Base-by-base conservation (phyloP, 2,113 vertebrate species). In the Pangasianodon gigas region DNA sequence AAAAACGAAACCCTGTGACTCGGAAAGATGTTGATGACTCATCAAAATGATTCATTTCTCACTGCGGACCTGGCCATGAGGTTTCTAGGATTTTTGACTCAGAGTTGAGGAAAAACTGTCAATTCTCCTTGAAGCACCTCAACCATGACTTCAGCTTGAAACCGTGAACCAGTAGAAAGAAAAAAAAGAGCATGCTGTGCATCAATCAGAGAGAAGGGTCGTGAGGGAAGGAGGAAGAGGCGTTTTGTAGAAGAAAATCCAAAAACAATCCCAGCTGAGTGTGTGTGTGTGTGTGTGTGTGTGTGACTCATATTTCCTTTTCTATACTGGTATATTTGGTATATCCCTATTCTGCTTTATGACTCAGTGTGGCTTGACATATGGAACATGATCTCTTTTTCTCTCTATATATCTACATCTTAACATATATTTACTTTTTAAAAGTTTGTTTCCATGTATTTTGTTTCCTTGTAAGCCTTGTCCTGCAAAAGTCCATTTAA, bases 261-360 rank as follows among this genome's bases (percentile, higher is more conserved):
- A 2, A 88, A 89, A 89, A 83, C 48, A n/a, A 48, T 56, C 16
- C 46, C 11, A 75, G 48, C 4, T 75, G 46, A 48, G 29, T 75
- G 67, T 87, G 74, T 79, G 13, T 65, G 14, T 65, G 79, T 69
- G 79, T 84, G 77, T 69, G 87, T 71, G 65, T 81, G 62, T 46
- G 48, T 67, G 29, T 60, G 86, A 89, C 41, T 89, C 88, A 84
- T n/a, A 56, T 85, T 84, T 88, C 75, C 62, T 65, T 65, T 60
- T 46, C 67, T 85, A 74, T 85, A 85, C 52, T 87, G 82, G 89
- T 90, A 56, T 83, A 85, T 85, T 89, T 56, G 75, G 85, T 90
- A 77, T 85, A 75, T 89, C 85, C 48, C 77, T 67, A 29, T 77
- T 85, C 51, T 85, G 56, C 26, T 82, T 84, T 87, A 60, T 87